Evolutionary conservation across 2,797 vertebrate species (phyloP).

Genomic region (Lepus townsendii): DNA sequence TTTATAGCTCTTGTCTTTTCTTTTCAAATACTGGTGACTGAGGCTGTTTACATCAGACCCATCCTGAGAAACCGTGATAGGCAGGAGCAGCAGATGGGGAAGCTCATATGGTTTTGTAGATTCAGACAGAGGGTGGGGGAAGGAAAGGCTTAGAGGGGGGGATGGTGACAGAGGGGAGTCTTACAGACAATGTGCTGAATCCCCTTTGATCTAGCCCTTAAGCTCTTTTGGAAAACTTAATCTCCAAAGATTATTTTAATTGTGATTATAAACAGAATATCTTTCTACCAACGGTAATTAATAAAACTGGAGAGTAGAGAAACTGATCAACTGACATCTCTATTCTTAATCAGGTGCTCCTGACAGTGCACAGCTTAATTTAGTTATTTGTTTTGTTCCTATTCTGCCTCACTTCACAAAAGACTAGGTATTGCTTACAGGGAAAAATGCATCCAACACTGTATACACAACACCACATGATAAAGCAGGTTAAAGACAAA

Average conservation of each 20-base stretch:
- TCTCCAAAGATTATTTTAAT: conserved; percentile 84
- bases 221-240: conserved; percentile 83
- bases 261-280: conserved; percentile 82
- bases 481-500: conserved; percentile 36
- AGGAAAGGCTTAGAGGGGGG: not conserved
- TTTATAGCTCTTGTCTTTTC: not conserved
- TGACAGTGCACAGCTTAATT: not conserved
- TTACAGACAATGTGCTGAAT: conserved; percentile 71
- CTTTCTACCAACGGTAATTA: conserved; percentile 69
- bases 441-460: not conserved
- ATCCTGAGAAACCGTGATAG: not conserved
- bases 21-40: conserved; percentile 34
- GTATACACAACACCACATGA: not conserved
- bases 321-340: conserved; percentile 8
- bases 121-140: not conserved
- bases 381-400: conserved; percentile 62
- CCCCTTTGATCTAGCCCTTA: conserved; percentile 77
- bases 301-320: conserved; percentile 51
- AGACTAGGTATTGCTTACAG: not conserved
- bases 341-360: conserved; percentile 33
- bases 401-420: not conserved
- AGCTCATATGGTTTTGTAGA: not conserved
- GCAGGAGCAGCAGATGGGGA: not conserved
- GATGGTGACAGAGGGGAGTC: not conserved
- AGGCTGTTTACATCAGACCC: not conserved